Conservation (phyloP, 2,888 invertebrate species). For the Limnephilus rhombicus region DNA sequence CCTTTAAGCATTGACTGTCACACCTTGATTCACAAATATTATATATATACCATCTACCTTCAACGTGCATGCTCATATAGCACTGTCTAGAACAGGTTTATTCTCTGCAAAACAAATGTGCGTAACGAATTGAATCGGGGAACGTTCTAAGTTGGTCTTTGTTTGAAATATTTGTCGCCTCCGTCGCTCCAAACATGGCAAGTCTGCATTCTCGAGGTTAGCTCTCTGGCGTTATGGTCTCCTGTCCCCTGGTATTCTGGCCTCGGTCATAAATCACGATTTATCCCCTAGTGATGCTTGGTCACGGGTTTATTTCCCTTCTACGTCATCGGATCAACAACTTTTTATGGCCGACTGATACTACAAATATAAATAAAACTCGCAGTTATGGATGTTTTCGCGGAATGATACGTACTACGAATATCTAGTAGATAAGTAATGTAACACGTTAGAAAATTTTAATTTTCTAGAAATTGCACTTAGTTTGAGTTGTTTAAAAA, state of each 20-base stretch:
- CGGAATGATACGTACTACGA: not conserved
- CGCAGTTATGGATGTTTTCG: not conserved
- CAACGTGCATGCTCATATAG: not conserved
- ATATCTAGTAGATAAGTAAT: too few species aligned
- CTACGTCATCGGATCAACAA: not conserved
- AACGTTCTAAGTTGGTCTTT: slow-evolving; percentile 36
- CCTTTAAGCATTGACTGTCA: not conserved
- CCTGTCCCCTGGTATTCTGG: slow-evolving; percentile 16
- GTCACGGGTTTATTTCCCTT: not conserved
- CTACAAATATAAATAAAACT: not conserved
- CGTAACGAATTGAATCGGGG: slow-evolving; percentile 44
- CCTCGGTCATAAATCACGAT: slow-evolving; percentile 24
- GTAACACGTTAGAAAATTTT: too few species aligned
- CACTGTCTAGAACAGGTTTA: slow-evolving; percentile 33
- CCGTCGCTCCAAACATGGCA: slow-evolving; percentile 4
- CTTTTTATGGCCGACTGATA: not conserved
- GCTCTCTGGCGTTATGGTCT: slow-evolving; percentile 4
- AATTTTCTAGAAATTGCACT: too few species aligned
- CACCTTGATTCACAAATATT: not conserved
- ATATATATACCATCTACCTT: not conserved
- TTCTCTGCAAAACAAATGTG: slow-evolving; percentile 38
- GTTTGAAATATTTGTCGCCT: slow-evolving; percentile 44
- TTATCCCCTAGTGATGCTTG: slow-evolving; percentile 14
- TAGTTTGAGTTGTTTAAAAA: too few species aligned
- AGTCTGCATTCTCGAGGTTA: slow-evolving; percentile 8